These are phyloP conservation scores for Yponomeuta plumbellus DNA, from an alignment of 2,888 invertebrate genomes.

Conservation along the genomic window DNA sequence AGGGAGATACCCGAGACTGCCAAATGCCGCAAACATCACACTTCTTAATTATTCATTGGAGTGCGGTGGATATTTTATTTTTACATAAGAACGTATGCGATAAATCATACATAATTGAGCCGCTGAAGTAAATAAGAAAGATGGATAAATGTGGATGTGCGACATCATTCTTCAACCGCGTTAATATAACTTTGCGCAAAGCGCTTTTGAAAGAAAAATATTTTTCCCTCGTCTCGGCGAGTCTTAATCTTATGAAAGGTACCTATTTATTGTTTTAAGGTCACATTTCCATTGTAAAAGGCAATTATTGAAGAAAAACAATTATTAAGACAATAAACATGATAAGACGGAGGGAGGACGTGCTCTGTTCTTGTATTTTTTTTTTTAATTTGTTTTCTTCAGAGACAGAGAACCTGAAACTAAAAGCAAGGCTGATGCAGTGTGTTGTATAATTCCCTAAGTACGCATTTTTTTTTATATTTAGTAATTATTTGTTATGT, in stretches of 20 bases:
- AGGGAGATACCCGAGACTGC: no score
- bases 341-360: neutral
- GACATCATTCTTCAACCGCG: neutral
- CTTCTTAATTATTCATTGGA: no score
- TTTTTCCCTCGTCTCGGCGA: neutral
- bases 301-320: neutral
- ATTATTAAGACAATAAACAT: conserved; percentile 12
- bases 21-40: no score
- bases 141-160: neutral
- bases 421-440: no score
- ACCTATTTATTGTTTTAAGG: neutral
- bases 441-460: no score
- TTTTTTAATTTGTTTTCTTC: neutral
- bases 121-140: no score
- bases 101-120: no score
- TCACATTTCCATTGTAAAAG: neutral
- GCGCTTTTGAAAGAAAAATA: neutral
- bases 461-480: no score
- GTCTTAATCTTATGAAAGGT: neutral
- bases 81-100: no score
- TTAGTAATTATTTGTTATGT: no score
- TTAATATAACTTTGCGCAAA: neutral
- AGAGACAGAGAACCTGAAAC: neutral
- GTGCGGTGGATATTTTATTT: no score
- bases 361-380: neutral